These are phyloP conservation scores for Amphiura filiformis DNA, from an alignment of 35 echinoderm and acorn worm species.

Conservation along the genomic window DNA sequence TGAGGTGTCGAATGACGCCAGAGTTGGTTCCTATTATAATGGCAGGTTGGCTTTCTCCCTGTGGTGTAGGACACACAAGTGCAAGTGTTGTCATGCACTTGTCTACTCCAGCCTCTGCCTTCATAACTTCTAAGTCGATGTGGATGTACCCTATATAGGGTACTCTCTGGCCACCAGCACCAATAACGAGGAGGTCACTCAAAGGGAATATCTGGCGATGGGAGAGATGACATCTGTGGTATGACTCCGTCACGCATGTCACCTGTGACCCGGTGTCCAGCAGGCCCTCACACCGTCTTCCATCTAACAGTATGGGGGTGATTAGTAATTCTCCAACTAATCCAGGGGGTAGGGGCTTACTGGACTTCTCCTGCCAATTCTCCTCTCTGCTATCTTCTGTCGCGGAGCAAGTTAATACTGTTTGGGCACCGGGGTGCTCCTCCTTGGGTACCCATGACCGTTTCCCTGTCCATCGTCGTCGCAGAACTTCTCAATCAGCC, in stretches of 20 bases:
- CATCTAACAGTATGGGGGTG: conserved; percentile 41
- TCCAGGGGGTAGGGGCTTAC: not conserved
- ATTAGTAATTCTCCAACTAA: conserved; percentile 19
- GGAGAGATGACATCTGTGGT: not conserved
- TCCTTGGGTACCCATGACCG: not conserved
- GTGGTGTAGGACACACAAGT: conserved; percentile 6
- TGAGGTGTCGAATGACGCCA: not conserved
- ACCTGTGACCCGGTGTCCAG: conserved; percentile 65
- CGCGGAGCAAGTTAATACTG: not conserved
- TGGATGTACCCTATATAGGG: conserved; percentile 44
- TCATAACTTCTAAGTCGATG: not conserved
- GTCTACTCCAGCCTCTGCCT: not conserved
- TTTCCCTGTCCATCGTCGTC: conserved; percentile 7
- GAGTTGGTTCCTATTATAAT: conserved; percentile 37
- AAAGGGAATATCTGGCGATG: conserved; percentile 25
- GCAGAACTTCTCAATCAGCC: not conserved
- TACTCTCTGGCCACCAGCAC: conserved; percentile 30
- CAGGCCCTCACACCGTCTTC: not conserved
- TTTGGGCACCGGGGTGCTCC: not conserved
- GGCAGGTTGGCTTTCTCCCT: not conserved
- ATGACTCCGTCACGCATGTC: conserved; percentile 17
- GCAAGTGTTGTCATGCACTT: conserved; percentile 5
- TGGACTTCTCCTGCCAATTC: not conserved
- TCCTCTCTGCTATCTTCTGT: not conserved
- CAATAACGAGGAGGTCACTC: conserved; percentile 26